Base-by-base conservation (phyloP, 2,113 vertebrate genomes). In the Trachemys scripta region DNA sequence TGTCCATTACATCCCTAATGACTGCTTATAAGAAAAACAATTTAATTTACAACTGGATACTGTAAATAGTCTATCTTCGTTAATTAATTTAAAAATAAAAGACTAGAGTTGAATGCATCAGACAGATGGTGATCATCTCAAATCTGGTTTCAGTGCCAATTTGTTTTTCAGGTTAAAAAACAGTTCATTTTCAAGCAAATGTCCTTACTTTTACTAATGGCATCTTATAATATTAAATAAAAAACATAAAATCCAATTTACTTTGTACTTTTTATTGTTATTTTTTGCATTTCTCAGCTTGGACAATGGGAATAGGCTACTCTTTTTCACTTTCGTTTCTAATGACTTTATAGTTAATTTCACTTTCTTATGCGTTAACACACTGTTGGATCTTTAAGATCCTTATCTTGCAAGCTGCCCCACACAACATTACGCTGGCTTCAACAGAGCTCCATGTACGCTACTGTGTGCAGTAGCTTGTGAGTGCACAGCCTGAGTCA, bases 1-100 rank as follows among this genome's bases (percentile, higher is more conserved):
- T 76, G 38, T 25, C 75, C 3, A 16, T 3, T 1, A 27, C 0
- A 35, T 5, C 24, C 6, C 16, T 8, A 0, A 19, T 4, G 7
- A 31, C 35, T 3, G 13, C 6, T 50, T 5, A 0, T 11, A 47
- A 78, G 24, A 42, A 7, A 0, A 35, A 51, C 16, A 3, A 80
- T n/a, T 38, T 22, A 13, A 1, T 57, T 65, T 51, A 51, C 47
- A 29, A 4, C n/a, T 16, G 51, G 20, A 10, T 27, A 7, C 5
- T 2, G 31, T 47, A 1, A 0, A n/a, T 17, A 45, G 50, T 10
- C 5, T 38, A 47, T 5, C 20, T 62, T 80, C 38, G 25, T 24
- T 3, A 24, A 51, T 10, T 20, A 20, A 35, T 42, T 42, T 42
- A 4, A 69, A 85, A 57, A 59, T 49, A 54, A 8, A 50, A 27